These are phyloP conservation scores for Catonia carolina DNA, from an alignment of 2,888 invertebrate genomes.

Conservation along the genomic window DNA sequence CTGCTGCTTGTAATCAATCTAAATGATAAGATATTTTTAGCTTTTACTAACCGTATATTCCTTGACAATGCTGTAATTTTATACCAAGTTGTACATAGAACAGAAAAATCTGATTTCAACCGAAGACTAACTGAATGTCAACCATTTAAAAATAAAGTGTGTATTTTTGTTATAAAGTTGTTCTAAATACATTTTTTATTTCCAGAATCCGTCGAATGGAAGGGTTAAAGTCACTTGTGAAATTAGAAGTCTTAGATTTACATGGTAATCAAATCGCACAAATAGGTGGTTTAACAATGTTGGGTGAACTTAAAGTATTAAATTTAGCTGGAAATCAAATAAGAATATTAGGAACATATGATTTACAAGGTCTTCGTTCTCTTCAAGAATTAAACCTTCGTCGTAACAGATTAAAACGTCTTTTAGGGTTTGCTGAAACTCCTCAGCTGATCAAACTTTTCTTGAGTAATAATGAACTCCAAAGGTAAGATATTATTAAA, in stretches of 20 bases:
- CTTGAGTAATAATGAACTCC: conserved; percentile 73
- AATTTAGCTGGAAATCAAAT: conserved; percentile 92
- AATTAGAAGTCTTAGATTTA: conserved; percentile 84
- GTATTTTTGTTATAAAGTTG: no score
- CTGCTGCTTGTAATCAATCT: no score
- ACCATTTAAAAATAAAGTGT: no score
- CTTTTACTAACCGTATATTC: no score
- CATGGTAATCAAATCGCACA: conserved; percentile 84
- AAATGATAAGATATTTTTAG: no score
- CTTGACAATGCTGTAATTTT: no score
- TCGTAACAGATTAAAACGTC: conserved; percentile 71
- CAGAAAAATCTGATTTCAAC: no score
- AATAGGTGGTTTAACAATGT: conserved; percentile 60
- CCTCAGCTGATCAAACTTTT: conserved; percentile 70
- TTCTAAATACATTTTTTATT: no score
- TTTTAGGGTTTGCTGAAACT: conserved; percentile 72
- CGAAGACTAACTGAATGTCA: no score
- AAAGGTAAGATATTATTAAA: conserved; percentile 46
- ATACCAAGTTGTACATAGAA: no score
- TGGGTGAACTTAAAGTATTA: conserved; percentile 76
- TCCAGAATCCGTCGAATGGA: conserved; percentile 71
- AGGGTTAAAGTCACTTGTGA: conserved; percentile 60
- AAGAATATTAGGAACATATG: conserved; percentile 63
- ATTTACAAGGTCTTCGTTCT: conserved; percentile 68
- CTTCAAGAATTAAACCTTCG: conserved; percentile 83